Base-by-base conservation (phyloP, 2,113 vertebrate genomes). In the Pyxicephalus adspersus region DNA sequence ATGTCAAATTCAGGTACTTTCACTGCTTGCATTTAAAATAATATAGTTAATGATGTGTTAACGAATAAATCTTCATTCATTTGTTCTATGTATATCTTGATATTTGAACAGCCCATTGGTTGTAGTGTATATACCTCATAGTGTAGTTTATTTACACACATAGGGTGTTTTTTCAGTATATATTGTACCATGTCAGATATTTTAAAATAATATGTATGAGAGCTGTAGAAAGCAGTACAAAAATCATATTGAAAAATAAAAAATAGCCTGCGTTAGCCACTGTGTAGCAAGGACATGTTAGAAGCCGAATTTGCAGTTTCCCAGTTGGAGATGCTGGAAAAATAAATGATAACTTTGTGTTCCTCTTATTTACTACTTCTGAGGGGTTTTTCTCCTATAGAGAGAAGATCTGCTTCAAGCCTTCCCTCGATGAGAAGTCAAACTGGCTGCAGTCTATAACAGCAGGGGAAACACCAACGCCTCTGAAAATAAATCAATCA, bases 401-500 rank as follows among this genome's bases (percentile, higher is more conserved):
- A 58, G 71, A 60, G 71, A 74, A 38, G 71, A 60, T 54, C 54
- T 38, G 71, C 55, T 74, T 58, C 71, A 38, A 23, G 71, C 22
- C 55, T 1, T 31, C 71, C 31, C 71, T 74, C 60, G 55, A 58
- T 60, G 54, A 74, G 71, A 74, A 58, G 20, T 74, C 70, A 58
- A 60, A 34, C 28, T 38, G 71, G 60, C 29, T 74, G 71, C 54
- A 23, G 71, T 60, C 28, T 74, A 58, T 60, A 74, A 74, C 71
- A 74, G 71, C 71, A 26, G 52, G 54, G 71, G 25, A 60, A n/a
- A 60, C 71, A 74, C 71, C 54, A 58, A 34, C 20, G n/a, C 29
- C 58, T 54, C 23, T 55, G 57, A 74, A 38, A 74, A 74, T 22
- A 38, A 38, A 74, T 74, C 71, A 74, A 74, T 74, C 71, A 74